Base-by-base conservation (phyloP, 2,888 invertebrate species). In the Yponomeuta malinellus region DNA sequence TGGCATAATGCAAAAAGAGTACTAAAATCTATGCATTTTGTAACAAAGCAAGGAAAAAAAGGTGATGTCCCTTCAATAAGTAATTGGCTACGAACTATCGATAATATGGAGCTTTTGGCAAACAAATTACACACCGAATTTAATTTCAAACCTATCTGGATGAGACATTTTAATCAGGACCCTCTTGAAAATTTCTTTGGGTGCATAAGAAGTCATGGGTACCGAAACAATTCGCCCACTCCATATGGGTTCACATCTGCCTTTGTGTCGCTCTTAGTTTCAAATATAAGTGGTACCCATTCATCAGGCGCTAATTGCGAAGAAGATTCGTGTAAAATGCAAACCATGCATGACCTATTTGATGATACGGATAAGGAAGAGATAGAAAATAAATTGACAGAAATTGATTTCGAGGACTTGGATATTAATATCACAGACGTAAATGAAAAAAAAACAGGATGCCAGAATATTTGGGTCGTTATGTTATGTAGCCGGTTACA, bases 161-260 rank as follows among this genome's bases (percentile, higher is more conserved):
- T 69, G 64, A 8, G 72, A 9, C 72, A 72, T 37, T 72, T 73
- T 31, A 73, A 73, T 31, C 33, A 33, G 33, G 1, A 33, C 33
- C 33, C 33, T 71, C 66, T 72, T 1, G 71, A 73, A 59, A 70
- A 66, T 48, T 71, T 71, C 15, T 73, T 73, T 63, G 72, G 71
- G 2, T 64, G 66, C 63, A 71, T 73, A 66, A 29, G 72, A 68
- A 69, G 71, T 33, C 72, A 71, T 59, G 72, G 71, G 2, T 70
- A 52, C 31, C 37, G 72, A 64, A 71, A 67, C 43, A 71, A 33
- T 3, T 29, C 31, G 8, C 72, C 72, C 1, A 66, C 70, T 12
- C 48, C 48, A 2, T 29, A 63, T 48, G 71, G 71, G 29, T 73
- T 73, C 59, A 68, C 71, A 70, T 31, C 70, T 71, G 70, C 33